These are phyloP conservation scores for Athene cunicularia DNA, from an alignment of 2,113 vertebrate genomes.

Conservation along the genomic window DNA sequence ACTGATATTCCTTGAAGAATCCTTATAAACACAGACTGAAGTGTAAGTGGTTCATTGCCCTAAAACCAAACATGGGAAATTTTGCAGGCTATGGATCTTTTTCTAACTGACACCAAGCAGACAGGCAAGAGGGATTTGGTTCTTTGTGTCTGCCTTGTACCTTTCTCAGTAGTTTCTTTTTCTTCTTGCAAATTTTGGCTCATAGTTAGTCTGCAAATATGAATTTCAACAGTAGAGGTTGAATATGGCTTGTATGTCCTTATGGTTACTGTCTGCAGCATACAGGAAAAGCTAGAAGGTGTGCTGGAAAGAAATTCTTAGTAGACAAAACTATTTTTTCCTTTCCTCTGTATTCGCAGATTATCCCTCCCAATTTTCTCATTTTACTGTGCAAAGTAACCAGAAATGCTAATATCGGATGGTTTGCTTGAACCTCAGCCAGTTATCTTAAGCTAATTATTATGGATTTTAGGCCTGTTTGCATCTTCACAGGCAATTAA, in stretches of 20 bases:
- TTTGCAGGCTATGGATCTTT: not conserved
- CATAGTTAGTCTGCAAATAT: not conserved
- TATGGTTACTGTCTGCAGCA: not conserved
- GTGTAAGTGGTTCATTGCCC: not conserved
- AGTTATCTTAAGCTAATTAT: slow-evolving; percentile 53
- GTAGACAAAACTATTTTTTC: not conserved
- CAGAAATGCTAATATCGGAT: not conserved
- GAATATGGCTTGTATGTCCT: not conserved
- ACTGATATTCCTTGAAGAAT: not conserved
- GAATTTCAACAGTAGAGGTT: not conserved
- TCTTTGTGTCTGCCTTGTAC: not conserved
- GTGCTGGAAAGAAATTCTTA: not conserved
- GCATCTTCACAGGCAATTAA: slow-evolving; percentile 39
- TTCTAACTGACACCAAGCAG: not conserved
- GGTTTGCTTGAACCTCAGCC: not conserved
- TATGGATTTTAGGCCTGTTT: slow-evolving; percentile 40
- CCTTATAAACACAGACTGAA: not conserved
- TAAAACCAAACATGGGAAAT: not conserved
- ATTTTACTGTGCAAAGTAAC: not conserved
- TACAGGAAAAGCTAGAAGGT: not conserved
- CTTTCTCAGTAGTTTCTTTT: not conserved
- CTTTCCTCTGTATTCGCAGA: not conserved
- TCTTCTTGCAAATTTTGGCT: not conserved
- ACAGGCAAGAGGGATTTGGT: not conserved
- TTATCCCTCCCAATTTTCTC: not conserved